phyloP scores from a whole-genome alignment of 2,888 invertebrate species.

The Scrobipalpa atriplicella region DNA sequence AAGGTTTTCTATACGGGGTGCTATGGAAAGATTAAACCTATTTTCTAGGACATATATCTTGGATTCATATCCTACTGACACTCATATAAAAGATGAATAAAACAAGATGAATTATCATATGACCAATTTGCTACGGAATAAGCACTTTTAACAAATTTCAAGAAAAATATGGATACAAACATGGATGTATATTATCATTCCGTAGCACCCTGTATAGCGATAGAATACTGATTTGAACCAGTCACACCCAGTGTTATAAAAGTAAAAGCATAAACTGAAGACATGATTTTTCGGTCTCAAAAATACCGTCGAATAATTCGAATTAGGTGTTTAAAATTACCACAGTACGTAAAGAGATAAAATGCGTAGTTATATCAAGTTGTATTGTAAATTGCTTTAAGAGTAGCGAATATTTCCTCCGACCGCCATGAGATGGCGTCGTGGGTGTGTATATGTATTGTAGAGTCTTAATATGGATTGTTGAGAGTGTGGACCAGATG shows the following conservation, averaged over 20 bases:
- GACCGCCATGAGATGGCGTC: constrained; percentile 66
- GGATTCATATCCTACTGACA: too few species aligned
- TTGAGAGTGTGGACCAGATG: constrained; percentile 34
- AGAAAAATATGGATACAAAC: too few species aligned
- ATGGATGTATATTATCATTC: background rate
- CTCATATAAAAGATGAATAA: too few species aligned
- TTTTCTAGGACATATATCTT: too few species aligned
- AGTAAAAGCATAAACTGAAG: background rate
- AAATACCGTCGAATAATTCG: background rate
- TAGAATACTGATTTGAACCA: background rate
- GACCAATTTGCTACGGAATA: too few species aligned
- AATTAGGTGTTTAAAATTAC: constrained; percentile 38
- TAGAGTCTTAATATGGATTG: constrained; percentile 52
- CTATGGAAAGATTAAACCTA: background rate
- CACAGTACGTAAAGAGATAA: constrained; percentile 37
- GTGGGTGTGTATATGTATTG: constrained; percentile 58
- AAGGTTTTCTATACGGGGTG: background rate
- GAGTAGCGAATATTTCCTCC: constrained; percentile 46
- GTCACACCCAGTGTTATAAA: background rate
- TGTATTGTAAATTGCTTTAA: constrained; percentile 58
- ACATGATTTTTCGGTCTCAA: background rate
- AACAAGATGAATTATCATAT: too few species aligned
- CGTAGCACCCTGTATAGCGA: background rate
- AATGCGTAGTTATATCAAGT: constrained; percentile 49
- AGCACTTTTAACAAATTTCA: too few species aligned